Base-by-base conservation (phyloP, 2,113 vertebrate species). In the Hemibagrus wyckioides region DNA sequence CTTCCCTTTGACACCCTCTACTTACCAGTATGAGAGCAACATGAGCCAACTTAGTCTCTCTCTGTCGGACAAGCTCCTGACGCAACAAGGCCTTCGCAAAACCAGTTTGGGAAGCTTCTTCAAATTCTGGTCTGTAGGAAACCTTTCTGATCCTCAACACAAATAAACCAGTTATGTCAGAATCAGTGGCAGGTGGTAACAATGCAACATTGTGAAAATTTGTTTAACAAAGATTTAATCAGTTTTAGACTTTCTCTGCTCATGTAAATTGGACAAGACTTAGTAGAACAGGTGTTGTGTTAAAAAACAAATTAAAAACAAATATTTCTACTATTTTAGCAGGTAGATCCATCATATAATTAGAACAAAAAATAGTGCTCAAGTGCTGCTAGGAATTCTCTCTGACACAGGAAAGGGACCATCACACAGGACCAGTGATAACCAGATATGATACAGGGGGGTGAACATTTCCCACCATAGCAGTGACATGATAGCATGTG, bases 1-100 rank as follows among this genome's bases (percentile, higher is more conserved):
- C n/a, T 41, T 81, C 36, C 3, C 4, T 48, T 36, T 48, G 14
- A 50, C 13, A 56, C 23, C 23, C 2, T 52, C 4, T 71, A 75
- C 89, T 80, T 61, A 92, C 91, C 90, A 90, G 17, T n/a, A 41
- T 91, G 17, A 89, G 83, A 10, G 90, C 83, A 80, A 41, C 80
- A 44, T 54, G 73, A 57, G 67, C 76, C 54, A 88, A 56, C 11
- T 79, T 48, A 80, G 65, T 56, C 81, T 90, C 90, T 75, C 54
- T 86, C 44, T 84, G 79, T 30, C 48, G 85, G 13, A 36, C 56
- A 7, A 17, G 83, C 67, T 90, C 44, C 11, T n/a, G 63, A 10
- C 54, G 25, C 19, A 50, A 88, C 39, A 87, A 77, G 28, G 75
- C 54, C 44, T 85, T 85, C 8, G 76, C n/a, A 50, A 65, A 89